Evolutionary conservation across 2,888 invertebrate genomes (phyloP).

Genomic region (Muscina levida): DNA sequence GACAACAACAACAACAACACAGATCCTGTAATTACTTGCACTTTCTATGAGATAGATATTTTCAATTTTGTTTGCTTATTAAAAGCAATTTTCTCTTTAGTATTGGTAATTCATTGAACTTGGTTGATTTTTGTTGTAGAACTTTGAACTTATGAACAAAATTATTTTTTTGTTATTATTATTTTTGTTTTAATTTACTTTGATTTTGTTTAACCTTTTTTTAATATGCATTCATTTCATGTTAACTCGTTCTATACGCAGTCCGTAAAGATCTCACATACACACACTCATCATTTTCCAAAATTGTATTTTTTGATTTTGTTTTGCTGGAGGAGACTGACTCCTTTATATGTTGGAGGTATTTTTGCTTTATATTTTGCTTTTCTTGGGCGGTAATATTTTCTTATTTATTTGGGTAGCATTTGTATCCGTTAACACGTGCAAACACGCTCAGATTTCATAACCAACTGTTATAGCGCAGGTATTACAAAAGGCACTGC

Average conservation of each 20-base stretch:
- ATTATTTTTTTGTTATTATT: neutral
- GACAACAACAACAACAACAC: too few relatives aligned
- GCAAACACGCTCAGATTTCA: constrained; percentile 77
- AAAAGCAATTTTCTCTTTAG: too few relatives aligned
- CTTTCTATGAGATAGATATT: too few relatives aligned
- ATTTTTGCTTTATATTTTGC: constrained; percentile 15
- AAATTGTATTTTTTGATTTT: constrained; percentile 31
- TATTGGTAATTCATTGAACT: too few relatives aligned
- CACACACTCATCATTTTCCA: neutral
- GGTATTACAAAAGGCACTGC: constrained; percentile 57
- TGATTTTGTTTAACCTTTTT: too few relatives aligned
- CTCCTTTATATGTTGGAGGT: constrained; percentile 15
- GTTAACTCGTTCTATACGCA: too few relatives aligned
- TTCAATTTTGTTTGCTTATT: too few relatives aligned
- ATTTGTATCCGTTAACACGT: constrained; percentile 71
- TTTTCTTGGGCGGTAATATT: neutral
- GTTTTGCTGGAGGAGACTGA: neutral
- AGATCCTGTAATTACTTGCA: too few relatives aligned
- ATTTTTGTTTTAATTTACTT: constrained; percentile 19
- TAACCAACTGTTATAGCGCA: constrained; percentile 75
- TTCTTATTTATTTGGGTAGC: constrained; percentile 4
- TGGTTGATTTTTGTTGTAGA: too few relatives aligned
- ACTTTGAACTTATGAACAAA: too few relatives aligned
- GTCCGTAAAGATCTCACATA: constrained; percentile 11
- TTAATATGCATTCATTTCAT: too few relatives aligned